phyloP scores from a whole-genome alignment of 2,113 vertebrate species.

The Cardinalis cardinalis region DNA sequence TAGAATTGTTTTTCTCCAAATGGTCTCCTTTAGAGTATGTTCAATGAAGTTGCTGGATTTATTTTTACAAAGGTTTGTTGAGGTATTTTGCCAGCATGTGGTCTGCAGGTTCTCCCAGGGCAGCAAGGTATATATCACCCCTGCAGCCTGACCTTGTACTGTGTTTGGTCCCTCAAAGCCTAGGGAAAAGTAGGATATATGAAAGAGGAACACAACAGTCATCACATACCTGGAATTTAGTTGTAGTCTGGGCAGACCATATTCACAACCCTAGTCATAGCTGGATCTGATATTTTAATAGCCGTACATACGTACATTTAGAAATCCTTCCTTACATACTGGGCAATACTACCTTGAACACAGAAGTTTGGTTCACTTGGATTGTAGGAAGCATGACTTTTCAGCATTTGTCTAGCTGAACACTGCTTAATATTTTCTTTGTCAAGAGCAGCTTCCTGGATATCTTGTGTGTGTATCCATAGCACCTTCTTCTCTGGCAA shows the following conservation, averaged over 20 bases:
- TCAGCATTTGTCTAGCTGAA: not conserved
- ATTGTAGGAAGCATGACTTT: not conserved
- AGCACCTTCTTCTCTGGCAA: not conserved
- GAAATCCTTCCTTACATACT: not conserved
- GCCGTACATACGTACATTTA: not conserved
- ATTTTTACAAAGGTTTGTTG: not conserved
- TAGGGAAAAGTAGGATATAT: not conserved
- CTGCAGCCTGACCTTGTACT: not conserved
- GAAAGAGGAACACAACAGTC: accelerated
- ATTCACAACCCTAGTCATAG: not conserved
- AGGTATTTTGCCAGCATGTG: not conserved
- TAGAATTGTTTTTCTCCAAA: not conserved
- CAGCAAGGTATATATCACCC: not conserved
- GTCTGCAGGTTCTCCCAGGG: not conserved
- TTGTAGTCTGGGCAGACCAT: not conserved
- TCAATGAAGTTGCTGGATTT: not conserved
- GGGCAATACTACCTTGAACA: not conserved
- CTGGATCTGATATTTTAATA: not conserved
- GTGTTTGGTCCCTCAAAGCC: not conserved
- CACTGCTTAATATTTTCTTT: not conserved
- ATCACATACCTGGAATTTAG: not conserved
- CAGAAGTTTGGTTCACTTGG: not conserved
- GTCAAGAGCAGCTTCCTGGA: not conserved
- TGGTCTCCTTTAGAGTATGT: not conserved
- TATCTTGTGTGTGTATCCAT: not conserved